Conservation (phyloP, 2,888 invertebrate genomes). For the Drepanosiphum platanoidis region DNA sequence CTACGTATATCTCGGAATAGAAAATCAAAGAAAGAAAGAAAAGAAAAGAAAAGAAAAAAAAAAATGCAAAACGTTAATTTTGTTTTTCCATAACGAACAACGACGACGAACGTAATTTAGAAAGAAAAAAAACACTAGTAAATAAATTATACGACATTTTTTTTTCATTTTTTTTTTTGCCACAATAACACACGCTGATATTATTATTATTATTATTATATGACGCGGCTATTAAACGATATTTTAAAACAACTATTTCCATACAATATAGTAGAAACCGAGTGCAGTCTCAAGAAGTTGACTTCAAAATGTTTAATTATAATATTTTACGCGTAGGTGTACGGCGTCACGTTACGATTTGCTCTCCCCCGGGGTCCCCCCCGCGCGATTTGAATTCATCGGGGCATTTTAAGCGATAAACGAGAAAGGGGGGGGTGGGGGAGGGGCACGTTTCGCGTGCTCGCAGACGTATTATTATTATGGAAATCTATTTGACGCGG, state of each 20-base stretch:
- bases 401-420: slow-evolving; percentile 46
- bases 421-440: too few relatives aligned
- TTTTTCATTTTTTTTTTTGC: too few relatives aligned
- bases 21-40: slow-evolving; percentile 38
- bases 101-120: slow-evolving; percentile 50
- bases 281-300: slow-evolving; percentile 62
- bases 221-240: too few relatives aligned
- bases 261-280: too few relatives aligned
- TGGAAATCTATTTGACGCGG: not conserved
- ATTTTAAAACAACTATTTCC: slow-evolving; percentile 30
- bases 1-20: not conserved
- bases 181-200: too few relatives aligned
- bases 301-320: slow-evolving; percentile 52
- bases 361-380: not conserved
- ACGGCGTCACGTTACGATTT: too few relatives aligned
- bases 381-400: not conserved
- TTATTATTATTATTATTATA: too few relatives aligned
- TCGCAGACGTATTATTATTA: not conserved
- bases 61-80: too few relatives aligned
- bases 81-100: slow-evolving; percentile 25
- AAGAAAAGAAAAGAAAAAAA: too few relatives aligned
- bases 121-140: slow-evolving; percentile 34
- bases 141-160: not conserved
- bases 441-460: too few relatives aligned
- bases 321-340: slow-evolving; percentile 13